phyloP scores from a whole-genome alignment of 2,888 invertebrate genomes.

The Amphipyra berbera region DNA sequence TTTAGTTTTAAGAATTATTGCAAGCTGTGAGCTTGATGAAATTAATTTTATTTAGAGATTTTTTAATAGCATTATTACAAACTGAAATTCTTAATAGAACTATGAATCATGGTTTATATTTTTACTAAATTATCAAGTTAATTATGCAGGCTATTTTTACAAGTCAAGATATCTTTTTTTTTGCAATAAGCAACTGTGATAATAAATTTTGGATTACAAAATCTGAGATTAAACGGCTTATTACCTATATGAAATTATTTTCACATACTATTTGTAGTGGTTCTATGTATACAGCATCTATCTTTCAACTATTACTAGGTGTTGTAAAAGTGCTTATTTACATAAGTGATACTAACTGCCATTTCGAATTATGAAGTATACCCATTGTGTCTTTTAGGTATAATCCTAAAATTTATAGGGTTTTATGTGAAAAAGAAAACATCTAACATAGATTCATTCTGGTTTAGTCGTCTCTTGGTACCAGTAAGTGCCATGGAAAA shows the following conservation, averaged over 20 bases:
- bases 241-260: constrained; percentile 41
- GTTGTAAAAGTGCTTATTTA: constrained; percentile 70
- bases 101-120: constrained; percentile 49
- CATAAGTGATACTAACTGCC: constrained; percentile 84
- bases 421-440: constrained; percentile 18
- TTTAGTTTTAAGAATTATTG: constrained; percentile 74
- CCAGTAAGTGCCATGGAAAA: constrained; percentile 35
- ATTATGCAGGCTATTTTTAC: constrained; percentile 34
- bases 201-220: constrained; percentile 76
- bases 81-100: constrained; percentile 24
- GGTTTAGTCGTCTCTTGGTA: constrained; percentile 31
- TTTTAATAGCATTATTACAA: constrained; percentile 28
- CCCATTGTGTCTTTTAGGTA: constrained; percentile 58
- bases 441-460: constrained; percentile 20
- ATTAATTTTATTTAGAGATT: constrained; percentile 46
- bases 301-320: constrained; percentile 52
- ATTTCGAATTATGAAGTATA: constrained; percentile 68
- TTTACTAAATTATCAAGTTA: constrained; percentile 44
- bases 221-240: constrained; percentile 56
- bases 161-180: constrained; percentile 60
- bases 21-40: constrained; percentile 67
- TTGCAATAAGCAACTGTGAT: constrained; percentile 86
- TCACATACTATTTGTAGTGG: constrained; percentile 32
- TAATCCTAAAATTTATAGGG: constrained; percentile 37
- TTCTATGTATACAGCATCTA: constrained; percentile 29